Evolutionary conservation across 2,888 invertebrate genomes (phyloP).

Genomic region (Heteropelma amictum): DNA sequence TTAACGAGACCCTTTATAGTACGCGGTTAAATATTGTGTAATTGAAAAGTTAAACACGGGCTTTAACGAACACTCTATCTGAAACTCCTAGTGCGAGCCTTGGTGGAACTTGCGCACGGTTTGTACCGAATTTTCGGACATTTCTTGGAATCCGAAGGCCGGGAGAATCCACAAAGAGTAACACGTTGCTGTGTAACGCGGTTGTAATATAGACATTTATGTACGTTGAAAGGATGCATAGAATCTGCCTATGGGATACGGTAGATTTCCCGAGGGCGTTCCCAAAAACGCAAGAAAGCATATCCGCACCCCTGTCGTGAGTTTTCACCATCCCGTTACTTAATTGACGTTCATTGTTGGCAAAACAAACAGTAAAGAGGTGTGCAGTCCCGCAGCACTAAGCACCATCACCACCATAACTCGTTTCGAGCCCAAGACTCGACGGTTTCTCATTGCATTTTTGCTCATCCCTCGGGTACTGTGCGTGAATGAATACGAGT

Average conservation of each 20-base stretch:
- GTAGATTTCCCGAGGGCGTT: constrained; percentile 18
- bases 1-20: too few relatives aligned
- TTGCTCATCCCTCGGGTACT: background rate
- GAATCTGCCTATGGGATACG: background rate
- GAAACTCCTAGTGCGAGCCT: too few relatives aligned
- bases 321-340: constrained; percentile 43
- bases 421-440: background rate
- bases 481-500: constrained; percentile 10
- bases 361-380: constrained; percentile 63
- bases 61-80: too few relatives aligned
- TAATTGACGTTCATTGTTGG: constrained; percentile 67
- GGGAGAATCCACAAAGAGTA: background rate
- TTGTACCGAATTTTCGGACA: background rate
- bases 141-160: constrained; percentile 18
- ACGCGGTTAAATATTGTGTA: too few relatives aligned
- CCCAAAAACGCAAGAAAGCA: constrained; percentile 14
- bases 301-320: constrained; percentile 42
- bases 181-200: too few relatives aligned
- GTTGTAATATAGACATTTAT: too few relatives aligned
- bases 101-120: background rate
- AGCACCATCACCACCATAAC: constrained; percentile 25
- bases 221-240: background rate
- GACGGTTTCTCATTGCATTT: constrained; percentile 6
- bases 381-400: constrained; percentile 33
- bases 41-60: too few relatives aligned